Evolutionary conservation across 2,113 vertebrate species (phyloP).

Genomic region (Siphamia tubifer): DNA sequence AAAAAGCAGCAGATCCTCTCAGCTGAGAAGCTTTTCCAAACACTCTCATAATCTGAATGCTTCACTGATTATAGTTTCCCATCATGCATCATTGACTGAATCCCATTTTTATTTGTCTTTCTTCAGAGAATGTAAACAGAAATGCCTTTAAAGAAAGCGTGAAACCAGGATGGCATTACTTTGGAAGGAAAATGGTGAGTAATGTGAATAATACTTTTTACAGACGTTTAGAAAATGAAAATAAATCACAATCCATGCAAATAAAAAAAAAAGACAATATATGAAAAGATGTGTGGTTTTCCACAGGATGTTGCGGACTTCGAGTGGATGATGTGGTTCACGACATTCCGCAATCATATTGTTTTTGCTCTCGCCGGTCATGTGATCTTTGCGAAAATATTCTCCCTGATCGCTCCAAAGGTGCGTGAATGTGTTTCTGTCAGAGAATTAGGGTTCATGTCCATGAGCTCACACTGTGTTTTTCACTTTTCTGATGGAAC

Average conservation of each 20-base stretch:
- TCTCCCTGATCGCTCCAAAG: slow-evolving; percentile 88
- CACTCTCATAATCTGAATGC: neutral
- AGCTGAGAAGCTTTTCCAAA: neutral
- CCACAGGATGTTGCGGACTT: slow-evolving; percentile 92
- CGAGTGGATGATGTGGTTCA: slow-evolving; percentile 99
- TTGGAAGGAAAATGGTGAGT: slow-evolving; percentile 96
- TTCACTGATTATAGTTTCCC: neutral
- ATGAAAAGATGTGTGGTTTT: neutral
- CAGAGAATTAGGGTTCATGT: neutral
- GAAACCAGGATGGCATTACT: slow-evolving; percentile 93
- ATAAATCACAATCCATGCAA: too few relatives aligned
- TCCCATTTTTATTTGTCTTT: neutral
- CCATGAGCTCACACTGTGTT: neutral
- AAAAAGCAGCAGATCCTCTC: neutral
- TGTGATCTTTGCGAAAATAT: slow-evolving; percentile 94
- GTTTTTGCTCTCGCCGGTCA: slow-evolving; percentile 92
- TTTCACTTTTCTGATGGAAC: neutral
- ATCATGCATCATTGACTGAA: neutral
- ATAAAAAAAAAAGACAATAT: too few relatives aligned
- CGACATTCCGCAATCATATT: slow-evolving; percentile 92
- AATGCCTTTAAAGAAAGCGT: slow-evolving; percentile 87
- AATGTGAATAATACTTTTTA: too few relatives aligned
- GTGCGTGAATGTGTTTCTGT: slow-evolving; percentile 74
- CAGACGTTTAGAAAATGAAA: too few relatives aligned
- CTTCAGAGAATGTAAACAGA: slow-evolving; percentile 87